Conservation (phyloP, 2,113 vertebrate species). For the Prionailurus bengalensis region DNA sequence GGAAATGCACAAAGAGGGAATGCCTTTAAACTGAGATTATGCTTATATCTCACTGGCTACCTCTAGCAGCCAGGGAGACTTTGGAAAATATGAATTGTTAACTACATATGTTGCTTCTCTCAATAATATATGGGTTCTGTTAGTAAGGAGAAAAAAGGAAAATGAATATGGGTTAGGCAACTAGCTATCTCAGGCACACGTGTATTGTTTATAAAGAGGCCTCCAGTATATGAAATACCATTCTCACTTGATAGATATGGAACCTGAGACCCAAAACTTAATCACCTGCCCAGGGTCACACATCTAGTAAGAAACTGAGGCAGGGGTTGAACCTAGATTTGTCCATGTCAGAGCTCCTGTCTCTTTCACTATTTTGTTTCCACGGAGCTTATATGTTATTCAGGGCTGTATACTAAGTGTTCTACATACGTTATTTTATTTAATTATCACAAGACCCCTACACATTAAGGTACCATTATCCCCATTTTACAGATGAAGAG, state of each 20-base stretch:
- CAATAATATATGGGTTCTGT: not conserved
- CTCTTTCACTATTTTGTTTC: not conserved
- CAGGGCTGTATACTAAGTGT: not conserved
- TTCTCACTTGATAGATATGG: not conserved
- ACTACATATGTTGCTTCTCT: not conserved
- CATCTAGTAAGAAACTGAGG: not conserved
- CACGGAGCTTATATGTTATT: not conserved
- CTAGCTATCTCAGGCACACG: not conserved
- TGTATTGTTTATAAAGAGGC: not conserved
- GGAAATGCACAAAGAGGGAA: not conserved
- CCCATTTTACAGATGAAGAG: not conserved
- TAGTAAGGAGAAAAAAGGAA: not conserved
- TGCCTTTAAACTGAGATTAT: not conserved
- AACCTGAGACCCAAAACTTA: not conserved
- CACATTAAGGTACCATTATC: not conserved
- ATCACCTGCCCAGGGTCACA: not conserved
- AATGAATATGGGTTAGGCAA: not conserved
- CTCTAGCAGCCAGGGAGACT: not conserved
- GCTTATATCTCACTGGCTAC: not conserved
- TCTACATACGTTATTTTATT: not conserved
- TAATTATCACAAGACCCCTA: not conserved
- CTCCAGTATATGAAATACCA: not conserved
- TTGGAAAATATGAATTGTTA: not conserved
- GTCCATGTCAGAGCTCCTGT: not conserved
- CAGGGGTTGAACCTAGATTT: not conserved